Conservation (phyloP, 2,888 invertebrate genomes). For the Muschampia staudingeri region DNA sequence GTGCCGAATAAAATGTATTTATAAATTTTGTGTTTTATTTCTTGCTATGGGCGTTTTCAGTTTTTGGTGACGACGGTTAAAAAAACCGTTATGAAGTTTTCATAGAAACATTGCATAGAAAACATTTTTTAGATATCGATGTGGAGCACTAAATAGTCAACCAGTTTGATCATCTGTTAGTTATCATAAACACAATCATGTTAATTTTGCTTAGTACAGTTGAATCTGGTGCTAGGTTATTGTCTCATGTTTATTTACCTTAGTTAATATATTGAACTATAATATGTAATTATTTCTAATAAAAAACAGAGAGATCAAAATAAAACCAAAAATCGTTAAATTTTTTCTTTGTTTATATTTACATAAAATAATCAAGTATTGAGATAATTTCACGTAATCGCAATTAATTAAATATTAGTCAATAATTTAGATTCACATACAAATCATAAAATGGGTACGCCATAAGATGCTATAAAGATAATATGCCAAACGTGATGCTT, state of each 20-base stretch:
- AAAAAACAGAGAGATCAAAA: not conserved
- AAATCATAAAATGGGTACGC: slow-evolving; percentile 76
- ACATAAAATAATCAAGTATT: slow-evolving; percentile 87
- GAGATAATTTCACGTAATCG: slow-evolving; percentile 85
- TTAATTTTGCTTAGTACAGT: too few relatives aligned
- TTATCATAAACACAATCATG: too few relatives aligned
- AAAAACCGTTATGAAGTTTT: too few relatives aligned
- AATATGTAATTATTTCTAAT: too few relatives aligned
- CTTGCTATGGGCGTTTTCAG: not conserved
- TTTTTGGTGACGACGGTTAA: too few relatives aligned
- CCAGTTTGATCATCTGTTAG: too few relatives aligned
- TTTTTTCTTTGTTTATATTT: slow-evolving; percentile 87
- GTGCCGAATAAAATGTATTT: slow-evolving; percentile 65
- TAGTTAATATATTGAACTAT: too few relatives aligned
- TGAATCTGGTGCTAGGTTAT: too few relatives aligned
- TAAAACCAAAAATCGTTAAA: slow-evolving; percentile 76
- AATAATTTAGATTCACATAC: slow-evolving; percentile 85
- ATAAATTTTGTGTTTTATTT: slow-evolving; percentile 46
- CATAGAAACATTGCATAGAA: too few relatives aligned
- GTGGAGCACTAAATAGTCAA: too few relatives aligned
- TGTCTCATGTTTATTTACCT: too few relatives aligned
- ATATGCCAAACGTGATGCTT: slow-evolving; percentile 29
- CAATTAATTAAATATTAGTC: slow-evolving; percentile 78
- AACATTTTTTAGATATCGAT: too few relatives aligned
- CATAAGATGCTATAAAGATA: slow-evolving; percentile 64